phyloP scores from a whole-genome alignment of 2,888 invertebrate species.

The Mechanitis messenoides region DNA sequence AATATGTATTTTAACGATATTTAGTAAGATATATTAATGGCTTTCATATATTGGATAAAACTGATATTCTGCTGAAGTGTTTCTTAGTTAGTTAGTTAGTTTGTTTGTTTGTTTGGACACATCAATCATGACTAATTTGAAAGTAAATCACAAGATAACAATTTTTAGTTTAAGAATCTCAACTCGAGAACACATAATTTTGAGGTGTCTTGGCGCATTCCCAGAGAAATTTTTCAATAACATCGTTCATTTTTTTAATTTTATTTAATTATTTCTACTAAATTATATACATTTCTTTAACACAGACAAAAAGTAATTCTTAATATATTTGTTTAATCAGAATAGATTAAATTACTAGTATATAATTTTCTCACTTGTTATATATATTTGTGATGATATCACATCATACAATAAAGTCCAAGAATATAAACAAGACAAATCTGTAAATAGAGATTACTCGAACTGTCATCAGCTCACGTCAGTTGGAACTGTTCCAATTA shows the following conservation, averaged over 20 bases:
- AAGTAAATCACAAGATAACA: background rate
- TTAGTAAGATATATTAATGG: too few relatives aligned
- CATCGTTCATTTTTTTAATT: background rate
- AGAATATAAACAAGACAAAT: constrained; percentile 5
- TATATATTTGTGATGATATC: too few relatives aligned
- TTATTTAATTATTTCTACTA: constrained; percentile 2
- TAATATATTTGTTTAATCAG: too few relatives aligned
- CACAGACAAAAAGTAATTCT: too few relatives aligned
- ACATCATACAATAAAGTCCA: too few relatives aligned
- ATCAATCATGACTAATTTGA: background rate
- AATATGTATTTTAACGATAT: too few relatives aligned
- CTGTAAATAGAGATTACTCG: constrained; percentile 15
- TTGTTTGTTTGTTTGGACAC: too few relatives aligned
- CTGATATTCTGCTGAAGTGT: too few relatives aligned
- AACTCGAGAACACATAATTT: background rate
- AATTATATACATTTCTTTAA: background rate
- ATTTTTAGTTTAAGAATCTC: background rate
- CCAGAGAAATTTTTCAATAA: background rate
- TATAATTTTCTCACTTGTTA: too few relatives aligned
- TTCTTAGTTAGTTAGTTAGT: too few relatives aligned
- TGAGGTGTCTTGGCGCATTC: background rate
- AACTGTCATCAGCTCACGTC: constrained; percentile 28
- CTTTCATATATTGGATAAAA: too few relatives aligned
- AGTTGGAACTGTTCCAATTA: constrained; percentile 26
- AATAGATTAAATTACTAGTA: too few relatives aligned